Base-by-base conservation (phyloP, 2,797 vertebrate species). In the Lutjanus campechanus region DNA sequence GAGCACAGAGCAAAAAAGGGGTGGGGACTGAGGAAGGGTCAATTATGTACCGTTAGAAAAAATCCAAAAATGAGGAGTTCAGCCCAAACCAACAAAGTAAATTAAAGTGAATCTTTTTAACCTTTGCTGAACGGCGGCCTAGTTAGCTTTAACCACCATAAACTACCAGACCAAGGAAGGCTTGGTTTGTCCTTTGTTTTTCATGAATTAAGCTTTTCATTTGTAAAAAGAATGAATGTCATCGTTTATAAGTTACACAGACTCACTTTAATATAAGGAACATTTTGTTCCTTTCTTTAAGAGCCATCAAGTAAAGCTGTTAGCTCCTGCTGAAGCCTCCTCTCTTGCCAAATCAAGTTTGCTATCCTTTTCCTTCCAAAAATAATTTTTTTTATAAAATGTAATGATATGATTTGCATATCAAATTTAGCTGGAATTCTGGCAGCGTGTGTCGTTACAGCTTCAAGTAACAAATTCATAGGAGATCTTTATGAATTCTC, bases 361-460 rank as follows among this genome's bases (percentile, higher is more conserved):
- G 13, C 29, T 44, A 5, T 40, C 6, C 11, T 11, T 19, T 36
- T 62, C 10, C 5, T 44, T 15, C 40, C 22, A 44, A 41, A 7
- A 10, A n/a, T 7, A 11, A 46, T 64, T 58, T 64, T 8, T 25
- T 41, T 2, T 7, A 43, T 12, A n/a, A 61, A 41, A 41, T 50
- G 20, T 13, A 47, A 41, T n/a, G 0, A 46, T 9, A 20, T 16
- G 1, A 68, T 61, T 59, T 19, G 46, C 25, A 58, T 50, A 2
- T 72, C 47, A 73, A 58, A 79, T 78, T 63, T 16, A 79, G 69
- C 50, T 72, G 54, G 53, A 69, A 15, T 40, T 43, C 19, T 58
- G n/a, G 61, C 76, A 46, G 16, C 60, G 15, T 41, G 10, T 11
- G 25, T 7, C 5, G 12, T 9, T 59, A 62, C 51, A 82, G 8